Conservation (phyloP, 2,113 vertebrate species). For the Alaudala cheleensis region DNA sequence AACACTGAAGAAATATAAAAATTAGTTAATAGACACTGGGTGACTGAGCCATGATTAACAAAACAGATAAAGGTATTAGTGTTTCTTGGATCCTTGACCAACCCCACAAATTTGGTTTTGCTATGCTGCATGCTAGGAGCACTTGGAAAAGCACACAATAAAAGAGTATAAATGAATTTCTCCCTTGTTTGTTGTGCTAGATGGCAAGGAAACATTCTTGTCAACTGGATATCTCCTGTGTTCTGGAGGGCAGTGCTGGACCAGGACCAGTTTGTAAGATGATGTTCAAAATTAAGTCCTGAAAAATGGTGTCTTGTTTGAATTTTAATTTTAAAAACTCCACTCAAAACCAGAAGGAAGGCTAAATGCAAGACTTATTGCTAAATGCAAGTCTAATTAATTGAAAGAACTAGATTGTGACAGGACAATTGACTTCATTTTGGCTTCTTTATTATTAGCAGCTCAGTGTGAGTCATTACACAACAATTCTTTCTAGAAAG, state of each 20-base stretch:
- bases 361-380: not conserved
- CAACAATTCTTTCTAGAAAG: not conserved
- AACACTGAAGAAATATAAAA: not conserved
- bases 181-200: not conserved
- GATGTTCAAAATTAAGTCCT: not conserved
- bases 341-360: not conserved
- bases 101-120: not conserved
- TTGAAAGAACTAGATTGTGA: not conserved
- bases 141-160: not conserved
- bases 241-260: not conserved
- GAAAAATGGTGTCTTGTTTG: not conserved
- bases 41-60: not conserved
- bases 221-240: not conserved
- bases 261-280: not conserved
- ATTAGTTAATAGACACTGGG: not conserved
- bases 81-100: not conserved
- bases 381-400: not conserved
- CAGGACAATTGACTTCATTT: not conserved
- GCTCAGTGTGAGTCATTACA: not conserved
- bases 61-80: not conserved
- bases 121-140: not conserved
- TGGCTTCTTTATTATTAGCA: not conserved
- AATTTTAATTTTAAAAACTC: not conserved
- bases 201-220: not conserved
- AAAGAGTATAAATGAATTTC: not conserved